Evolutionary conservation across 2,113 vertebrate species (phyloP), one percentile per base, ranked within the genome.

Genomic region (Synchiropus splendidus): DNA sequence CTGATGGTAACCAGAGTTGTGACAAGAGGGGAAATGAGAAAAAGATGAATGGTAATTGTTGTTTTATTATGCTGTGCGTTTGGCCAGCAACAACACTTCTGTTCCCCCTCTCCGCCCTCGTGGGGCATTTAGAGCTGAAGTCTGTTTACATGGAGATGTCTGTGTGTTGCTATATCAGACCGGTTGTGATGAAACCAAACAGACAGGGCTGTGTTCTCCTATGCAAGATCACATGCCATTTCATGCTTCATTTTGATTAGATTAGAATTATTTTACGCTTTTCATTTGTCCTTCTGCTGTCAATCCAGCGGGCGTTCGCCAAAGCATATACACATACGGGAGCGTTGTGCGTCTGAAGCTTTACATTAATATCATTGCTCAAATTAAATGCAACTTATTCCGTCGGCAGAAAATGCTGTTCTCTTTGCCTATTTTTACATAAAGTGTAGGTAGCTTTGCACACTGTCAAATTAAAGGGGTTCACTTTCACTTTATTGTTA

Each of bases 171-270:
- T 39, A 16, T 50, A 52, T 73, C 54, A 61, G 56, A 65, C 46
- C 41, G 51, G 45, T 48, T 55, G 54, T 68, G 72, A 70, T 72
- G 61, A 69, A 67, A 72, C 67, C 71, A 76, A 78, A 67, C 55
- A 70, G 57, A 51, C 38, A 39, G 40, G 48, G 55, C 58, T 36
- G 38, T 45, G 39, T 48, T 63, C 45, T 39, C 62, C 37, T 61
- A 50, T 51, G 42, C 53, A 53, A 27, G 69, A 67, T 78, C 68
- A 62, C 52, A 30, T 51, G 47, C 48, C 55, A 60, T 74, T 77
- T 74, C 58, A 73, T 72, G 76, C 66, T 75, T 53, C 74, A 72
- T 79, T 83, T 83, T 75, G 67, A 81, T 77, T 74, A 69, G 74
- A 75, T 83, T 72, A 67, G 67, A 54, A 74, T 78, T 64, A 73